Conservation (phyloP, 1,140 invertebrate genomes). For the Antheraea mylitta region DNA sequence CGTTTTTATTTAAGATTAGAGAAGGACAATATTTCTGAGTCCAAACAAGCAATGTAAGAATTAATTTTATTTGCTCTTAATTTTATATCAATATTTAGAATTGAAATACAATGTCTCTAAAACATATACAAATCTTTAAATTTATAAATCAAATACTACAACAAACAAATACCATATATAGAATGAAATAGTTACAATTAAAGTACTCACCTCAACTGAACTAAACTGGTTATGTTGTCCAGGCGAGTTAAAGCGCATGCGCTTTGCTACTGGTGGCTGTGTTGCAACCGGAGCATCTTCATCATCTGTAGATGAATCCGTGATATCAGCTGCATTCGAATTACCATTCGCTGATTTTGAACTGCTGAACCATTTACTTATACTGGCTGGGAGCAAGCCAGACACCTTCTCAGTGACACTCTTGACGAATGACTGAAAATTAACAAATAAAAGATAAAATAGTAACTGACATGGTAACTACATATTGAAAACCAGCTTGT, state of each 20-base stretch:
- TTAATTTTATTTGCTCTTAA: too few species aligned
- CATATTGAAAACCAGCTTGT: too few species aligned
- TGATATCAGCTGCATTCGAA: constrained; percentile 47
- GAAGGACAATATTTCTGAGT: too few species aligned
- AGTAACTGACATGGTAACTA: too few species aligned
- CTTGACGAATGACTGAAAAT: constrained; percentile 76
- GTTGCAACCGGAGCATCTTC: constrained; percentile 54
- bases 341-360: constrained; percentile 45
- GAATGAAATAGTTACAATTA: too few species aligned
- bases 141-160: too few species aligned
- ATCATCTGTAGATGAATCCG: constrained; percentile 69
- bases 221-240: constrained; percentile 31
- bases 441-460: not conserved
- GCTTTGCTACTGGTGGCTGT: constrained; percentile 69
- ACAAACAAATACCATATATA: too few species aligned
- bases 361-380: constrained; percentile 76
- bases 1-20: too few species aligned
- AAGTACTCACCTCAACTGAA: constrained; percentile 34
- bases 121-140: too few species aligned
- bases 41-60: too few species aligned
- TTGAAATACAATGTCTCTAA: too few species aligned
- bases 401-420: constrained; percentile 73
- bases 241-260: constrained; percentile 46
- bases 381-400: constrained; percentile 64
- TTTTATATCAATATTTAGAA: too few species aligned